phyloP scores from a whole-genome alignment of 2,888 invertebrate species.

The Stenodera caucasica region DNA sequence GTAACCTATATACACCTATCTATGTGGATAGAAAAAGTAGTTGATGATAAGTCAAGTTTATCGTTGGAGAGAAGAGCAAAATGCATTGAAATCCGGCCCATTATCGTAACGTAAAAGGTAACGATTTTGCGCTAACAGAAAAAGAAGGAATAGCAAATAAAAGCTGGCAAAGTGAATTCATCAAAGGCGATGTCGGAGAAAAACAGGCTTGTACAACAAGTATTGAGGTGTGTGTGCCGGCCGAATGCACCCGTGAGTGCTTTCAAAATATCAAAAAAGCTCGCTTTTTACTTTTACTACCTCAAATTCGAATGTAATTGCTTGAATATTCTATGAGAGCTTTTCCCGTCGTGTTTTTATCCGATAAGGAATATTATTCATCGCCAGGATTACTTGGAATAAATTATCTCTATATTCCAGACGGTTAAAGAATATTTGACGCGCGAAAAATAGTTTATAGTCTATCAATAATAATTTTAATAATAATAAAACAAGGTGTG shows the following conservation, averaged over 20 bases:
- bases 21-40: not conserved
- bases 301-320: constrained; percentile 50
- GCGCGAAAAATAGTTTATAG: not conserved
- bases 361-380: constrained; percentile 31
- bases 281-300: constrained; percentile 43
- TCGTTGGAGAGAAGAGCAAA: not conserved
- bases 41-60: not conserved
- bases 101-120: constrained; percentile 24
- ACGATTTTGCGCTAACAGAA: constrained; percentile 20
- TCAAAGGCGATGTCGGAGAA: constrained; percentile 51
- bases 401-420: constrained; percentile 5
- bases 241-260: constrained; percentile 50
- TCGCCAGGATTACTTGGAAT: constrained; percentile 16
- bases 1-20: too few relatives aligned
- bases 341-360: constrained; percentile 31
- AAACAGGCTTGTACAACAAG: constrained; percentile 52
- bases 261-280: constrained; percentile 49
- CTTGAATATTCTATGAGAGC: constrained; percentile 39
- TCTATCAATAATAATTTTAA: not conserved
- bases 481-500: not conserved
- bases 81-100: constrained; percentile 22
- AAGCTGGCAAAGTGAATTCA: constrained; percentile 46
- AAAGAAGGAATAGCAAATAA: constrained; percentile 24
- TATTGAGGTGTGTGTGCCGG: constrained; percentile 52
- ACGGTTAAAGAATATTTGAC: not conserved